These are phyloP conservation scores for Gallinago solitaria DNA, from an alignment of 2,797 vertebrate genomes.

Conservation along the genomic window DNA sequence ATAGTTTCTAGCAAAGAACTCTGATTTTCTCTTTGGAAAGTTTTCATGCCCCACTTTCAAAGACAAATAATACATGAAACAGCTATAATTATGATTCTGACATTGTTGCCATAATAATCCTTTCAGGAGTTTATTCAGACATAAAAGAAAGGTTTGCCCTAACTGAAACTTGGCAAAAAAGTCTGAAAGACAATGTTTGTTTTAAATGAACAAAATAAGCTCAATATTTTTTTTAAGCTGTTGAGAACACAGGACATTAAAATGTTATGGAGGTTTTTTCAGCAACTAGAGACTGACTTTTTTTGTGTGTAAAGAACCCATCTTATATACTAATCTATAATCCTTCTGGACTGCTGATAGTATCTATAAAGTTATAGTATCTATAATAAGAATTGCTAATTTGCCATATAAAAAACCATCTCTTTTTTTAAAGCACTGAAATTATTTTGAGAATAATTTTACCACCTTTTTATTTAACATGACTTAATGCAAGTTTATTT, in stretches of 20 bases:
- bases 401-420: background rate
- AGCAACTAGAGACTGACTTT: background rate
- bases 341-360: background rate
- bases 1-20: slow-evolving; percentile 39
- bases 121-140: slow-evolving; percentile 13
- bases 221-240: background rate
- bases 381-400: background rate
- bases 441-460: background rate
- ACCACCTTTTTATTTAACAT: background rate
- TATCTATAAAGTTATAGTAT: background rate
- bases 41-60: slow-evolving; percentile 20
- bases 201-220: slow-evolving; percentile 23
- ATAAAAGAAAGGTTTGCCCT: slow-evolving; percentile 25
- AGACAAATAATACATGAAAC: slow-evolving; percentile 15
- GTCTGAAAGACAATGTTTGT: background rate
- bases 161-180: background rate
- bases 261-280: background rate
- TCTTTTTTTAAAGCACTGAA: background rate
- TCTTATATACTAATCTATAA: background rate
- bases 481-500: background rate
- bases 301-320: background rate
- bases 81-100: slow-evolving; percentile 35
- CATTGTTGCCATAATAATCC: slow-evolving; percentile 7
- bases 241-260: background rate
- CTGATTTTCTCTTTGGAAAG: slow-evolving; percentile 27